Conservation (phyloP, 2,797 vertebrate genomes). For the Babyrousa celebensis region DNA sequence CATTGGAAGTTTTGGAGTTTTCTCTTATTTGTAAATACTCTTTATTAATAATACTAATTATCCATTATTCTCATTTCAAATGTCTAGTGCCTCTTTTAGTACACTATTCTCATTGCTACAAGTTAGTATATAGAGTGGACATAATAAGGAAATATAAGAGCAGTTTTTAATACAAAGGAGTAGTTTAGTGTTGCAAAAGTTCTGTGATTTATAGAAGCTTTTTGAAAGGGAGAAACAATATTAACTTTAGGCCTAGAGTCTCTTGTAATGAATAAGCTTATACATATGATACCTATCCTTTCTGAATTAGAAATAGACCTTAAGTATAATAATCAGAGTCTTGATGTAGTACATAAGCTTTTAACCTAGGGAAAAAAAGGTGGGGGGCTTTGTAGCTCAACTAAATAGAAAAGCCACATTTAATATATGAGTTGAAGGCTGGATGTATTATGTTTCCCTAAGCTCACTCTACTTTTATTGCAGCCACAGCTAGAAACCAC, state of each 20-base stretch:
- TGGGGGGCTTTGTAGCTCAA: neutral
- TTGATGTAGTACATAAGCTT: neutral
- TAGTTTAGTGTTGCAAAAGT: neutral
- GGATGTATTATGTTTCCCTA: neutral
- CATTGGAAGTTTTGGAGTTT: neutral
- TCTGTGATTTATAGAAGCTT: neutral
- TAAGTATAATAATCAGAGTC: neutral
- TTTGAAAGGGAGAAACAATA: neutral
- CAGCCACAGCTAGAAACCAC: neutral
- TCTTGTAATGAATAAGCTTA: neutral
- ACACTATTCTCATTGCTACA: neutral
- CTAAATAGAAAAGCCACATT: neutral
- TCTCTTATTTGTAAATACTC: neutral
- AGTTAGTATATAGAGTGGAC: neutral
- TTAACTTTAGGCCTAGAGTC: neutral
- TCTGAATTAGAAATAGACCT: neutral
- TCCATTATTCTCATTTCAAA: conserved; percentile 5
- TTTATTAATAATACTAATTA: neutral
- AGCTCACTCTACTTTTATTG: neutral
- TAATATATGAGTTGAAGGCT: neutral
- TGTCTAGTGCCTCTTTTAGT: neutral
- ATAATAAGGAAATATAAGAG: neutral
- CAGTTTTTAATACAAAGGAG: neutral
- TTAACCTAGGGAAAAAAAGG: neutral
- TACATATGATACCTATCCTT: neutral